Base-by-base conservation (phyloP, 2,888 invertebrate species). In the Harpagoxenus sublaevis region DNA sequence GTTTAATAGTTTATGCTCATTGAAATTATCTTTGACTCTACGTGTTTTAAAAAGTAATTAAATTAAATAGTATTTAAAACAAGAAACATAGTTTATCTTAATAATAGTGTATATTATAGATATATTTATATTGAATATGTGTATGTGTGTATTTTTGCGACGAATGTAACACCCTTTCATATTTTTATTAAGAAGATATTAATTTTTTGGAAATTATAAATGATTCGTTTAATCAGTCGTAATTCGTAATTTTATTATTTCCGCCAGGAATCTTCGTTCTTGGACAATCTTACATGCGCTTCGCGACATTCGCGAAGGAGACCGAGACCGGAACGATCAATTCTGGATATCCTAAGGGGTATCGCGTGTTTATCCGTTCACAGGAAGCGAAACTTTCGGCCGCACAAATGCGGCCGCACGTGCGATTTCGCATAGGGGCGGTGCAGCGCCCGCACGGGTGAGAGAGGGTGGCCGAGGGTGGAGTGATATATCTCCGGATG, bases 361-460 rank as follows among this genome's bases (percentile, higher is more conserved):
- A 42, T 62, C 70, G 70, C 62, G 23, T 62, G 79, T 79, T 78
- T 74, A 81, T 81, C 60, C 35, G 39, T 81, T 39, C 60, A 51
- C 57, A 57, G 48, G 60, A 81, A 81, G 48, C 42, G 35, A 79
- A 79, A 79, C 71, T 60, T 79, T 66, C n/a, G 45, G 45, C 45
- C 42, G 68, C 35, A 35, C 83, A 51, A 60, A 66, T 73, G 83
- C 60, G 60, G 66, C 75, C 55, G 84, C 88, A 88, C 86, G 88
- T 88, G 85, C 85, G 81, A 73, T 87, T 89, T 87, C 89, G 86
- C 87, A 88, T 85, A 86, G 89, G 88, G 89, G 88, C 89, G 89
- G 88, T 86, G 84, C 89, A 87, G 70, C 66, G 74, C 55, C 55
- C 68, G 83, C 73, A 66, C 78, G 77, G 55, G 86, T 86, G 85